Conservation (phyloP, 2,113 vertebrate genomes). For the Upupa epops region DNA sequence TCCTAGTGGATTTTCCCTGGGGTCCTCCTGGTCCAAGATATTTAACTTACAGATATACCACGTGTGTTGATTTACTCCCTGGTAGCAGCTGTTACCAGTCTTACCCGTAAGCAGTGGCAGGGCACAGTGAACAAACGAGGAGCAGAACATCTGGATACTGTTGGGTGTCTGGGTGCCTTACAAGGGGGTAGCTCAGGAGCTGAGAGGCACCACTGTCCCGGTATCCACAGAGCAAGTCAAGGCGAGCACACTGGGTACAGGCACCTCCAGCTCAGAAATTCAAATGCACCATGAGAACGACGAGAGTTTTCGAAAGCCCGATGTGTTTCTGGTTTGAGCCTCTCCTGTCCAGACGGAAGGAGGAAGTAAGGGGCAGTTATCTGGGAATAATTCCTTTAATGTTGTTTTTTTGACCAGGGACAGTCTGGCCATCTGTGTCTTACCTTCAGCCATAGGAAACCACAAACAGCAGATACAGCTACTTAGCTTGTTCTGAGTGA, state of each 20-base stretch:
- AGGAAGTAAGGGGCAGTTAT: background rate
- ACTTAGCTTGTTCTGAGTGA: background rate
- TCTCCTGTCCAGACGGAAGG: background rate
- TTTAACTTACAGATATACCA: background rate
- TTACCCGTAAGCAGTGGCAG: background rate
- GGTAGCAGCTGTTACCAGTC: background rate
- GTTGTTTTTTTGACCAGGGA: background rate
- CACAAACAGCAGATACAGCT: background rate
- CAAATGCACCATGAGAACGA: background rate
- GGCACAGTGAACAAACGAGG: background rate
- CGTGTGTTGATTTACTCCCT: background rate
- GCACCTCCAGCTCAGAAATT: background rate
- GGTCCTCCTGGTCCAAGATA: background rate
- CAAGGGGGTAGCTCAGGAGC: background rate
- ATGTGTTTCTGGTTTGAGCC: background rate
- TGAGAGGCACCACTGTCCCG: background rate
- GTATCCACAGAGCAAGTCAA: background rate
- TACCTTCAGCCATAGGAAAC: background rate
- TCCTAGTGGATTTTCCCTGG: background rate
- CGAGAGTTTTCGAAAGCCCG: background rate
- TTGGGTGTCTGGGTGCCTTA: background rate
- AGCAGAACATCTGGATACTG: background rate
- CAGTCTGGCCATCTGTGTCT: background rate
- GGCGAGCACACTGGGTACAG: background rate
- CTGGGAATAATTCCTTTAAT: background rate